A percentile compares a stretch with the other conserved stretches of the same genome.
phyloP scores from a whole-genome alignment of 30 jellyfish, hydroid and myxozoan species.

The Aurelia aurita complex sp. Pacific region DNA sequence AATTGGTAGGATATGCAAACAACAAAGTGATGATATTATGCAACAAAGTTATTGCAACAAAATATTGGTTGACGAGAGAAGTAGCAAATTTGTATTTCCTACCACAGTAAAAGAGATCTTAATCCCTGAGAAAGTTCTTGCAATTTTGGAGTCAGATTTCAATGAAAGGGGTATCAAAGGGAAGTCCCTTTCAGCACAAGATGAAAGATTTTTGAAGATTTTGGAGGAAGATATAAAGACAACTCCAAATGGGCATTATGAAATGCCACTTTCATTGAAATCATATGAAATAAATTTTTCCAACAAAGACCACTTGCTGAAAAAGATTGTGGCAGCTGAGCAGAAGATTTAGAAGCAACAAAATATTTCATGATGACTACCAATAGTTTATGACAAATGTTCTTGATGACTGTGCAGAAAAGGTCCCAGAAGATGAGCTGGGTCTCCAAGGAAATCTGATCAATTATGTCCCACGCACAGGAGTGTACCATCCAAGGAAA shows the following conservation, averaged over 20 bases:
- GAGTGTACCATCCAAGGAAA: slow-evolving; percentile 44
- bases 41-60: slow-evolving; percentile 31
- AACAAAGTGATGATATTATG: slow-evolving; percentile 11
- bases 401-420: too few species aligned
- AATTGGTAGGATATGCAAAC: not conserved
- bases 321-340: slow-evolving; percentile 7
- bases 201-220: slow-evolving; percentile 15
- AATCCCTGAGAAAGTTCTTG: slow-evolving; percentile 27
- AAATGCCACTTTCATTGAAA: not conserved
- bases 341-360: too few species aligned
- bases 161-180: slow-evolving; percentile 11
- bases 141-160: slow-evolving; percentile 32
- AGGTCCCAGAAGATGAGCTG: too few species aligned
- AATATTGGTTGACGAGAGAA: slow-evolving; percentile 29
- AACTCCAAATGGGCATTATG: not conserved
- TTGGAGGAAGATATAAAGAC: slow-evolving; percentile 13
- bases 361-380: too few species aligned
- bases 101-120: slow-evolving; percentile 26
- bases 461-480: slow-evolving; percentile 39
- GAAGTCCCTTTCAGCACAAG: slow-evolving; percentile 31
- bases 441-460: slow-evolving; percentile 4
- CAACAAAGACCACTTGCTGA: slow-evolving; percentile 38
- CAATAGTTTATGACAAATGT: too few species aligned
- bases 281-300: not conserved
- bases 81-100: slow-evolving; percentile 37